Evolutionary conservation across 2,113 vertebrate genomes (phyloP), one percentile per base, ranked within the genome.

Genomic region (Limnothrissa miodon): DNA sequence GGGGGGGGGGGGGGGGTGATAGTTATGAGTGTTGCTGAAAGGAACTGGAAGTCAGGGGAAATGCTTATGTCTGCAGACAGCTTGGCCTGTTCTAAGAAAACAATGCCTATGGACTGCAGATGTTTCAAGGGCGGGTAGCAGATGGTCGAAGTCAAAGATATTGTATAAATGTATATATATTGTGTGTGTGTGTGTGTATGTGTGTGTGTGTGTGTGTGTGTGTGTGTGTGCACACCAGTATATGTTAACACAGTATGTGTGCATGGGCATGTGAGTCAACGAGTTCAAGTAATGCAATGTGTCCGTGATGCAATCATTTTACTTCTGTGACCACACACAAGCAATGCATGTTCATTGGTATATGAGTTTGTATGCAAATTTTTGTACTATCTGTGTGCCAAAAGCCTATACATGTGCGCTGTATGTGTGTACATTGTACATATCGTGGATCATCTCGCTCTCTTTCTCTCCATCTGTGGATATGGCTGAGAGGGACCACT

Each of bases 31-130:
- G 33, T 39, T 78, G 21, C 62, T 74, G 9, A 79, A 70, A 23
- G 44, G 62, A 62, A 79, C 15, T 33, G 39, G 78, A 82, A 56
- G 25, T 21, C 36, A 15, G 21, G 56, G 78, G 23, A 53, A 84
- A 84, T 62, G 70, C 81, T 81, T 83, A 48, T 74, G 46, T 80
- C 39, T 4, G 70, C 45, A 15, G 66, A 79, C 19, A 42, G 83
- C 59, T 66, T 25, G 44, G 33, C n/a, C 48, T 25, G n/a, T 59
- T 53, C 59, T 59, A 56, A n/a, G 33, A 19, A 79, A 79, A 62
- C 84, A 82, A 85, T 78, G 29, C 11, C 13, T 25, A n/a, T 23
- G 21, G 3, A 29, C 59, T 11, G 33, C 66, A 74, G 66, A 74
- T 74, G 66, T 74, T 36, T 74, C 33, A 11, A 25, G 66, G 33